phyloP scores from a whole-genome alignment of 2,888 invertebrate genomes.

The Xestia sexstrigata region DNA sequence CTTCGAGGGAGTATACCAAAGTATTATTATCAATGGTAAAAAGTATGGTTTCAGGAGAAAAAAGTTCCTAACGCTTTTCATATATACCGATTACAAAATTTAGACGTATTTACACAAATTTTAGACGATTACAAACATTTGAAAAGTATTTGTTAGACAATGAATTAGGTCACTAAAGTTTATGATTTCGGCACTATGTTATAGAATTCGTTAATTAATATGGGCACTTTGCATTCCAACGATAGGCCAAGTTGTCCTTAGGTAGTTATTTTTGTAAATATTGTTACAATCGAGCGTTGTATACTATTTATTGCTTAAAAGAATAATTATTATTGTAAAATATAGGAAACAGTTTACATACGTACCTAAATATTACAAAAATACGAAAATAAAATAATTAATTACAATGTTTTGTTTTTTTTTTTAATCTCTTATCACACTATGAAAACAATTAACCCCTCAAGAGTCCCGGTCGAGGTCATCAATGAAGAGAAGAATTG shows the following conservation, averaged over 20 bases:
- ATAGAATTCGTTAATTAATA: constrained; percentile 53
- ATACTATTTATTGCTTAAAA: constrained; percentile 85
- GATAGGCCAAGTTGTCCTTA: constrained; percentile 54
- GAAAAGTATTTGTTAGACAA: constrained; percentile 57
- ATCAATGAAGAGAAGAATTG: neutral
- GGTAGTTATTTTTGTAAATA: constrained; percentile 79
- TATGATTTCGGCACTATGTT: constrained; percentile 63
- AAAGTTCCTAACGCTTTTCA: constrained; percentile 81
- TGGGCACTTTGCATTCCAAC: constrained; percentile 57
- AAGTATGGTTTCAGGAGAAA: constrained; percentile 74
- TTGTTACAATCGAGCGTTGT: constrained; percentile 81
- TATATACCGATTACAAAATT: constrained; percentile 59
- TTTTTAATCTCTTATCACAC: constrained; percentile 1
- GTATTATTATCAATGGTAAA: constrained; percentile 75
- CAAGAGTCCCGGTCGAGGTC: neutral
- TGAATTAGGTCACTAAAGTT: constrained; percentile 58
- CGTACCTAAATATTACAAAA: constrained; percentile 77
- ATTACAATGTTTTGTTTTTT: constrained; percentile 33
- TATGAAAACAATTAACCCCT: neutral
- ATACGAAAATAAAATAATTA: constrained; percentile 68
- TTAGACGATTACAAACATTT: constrained; percentile 48
- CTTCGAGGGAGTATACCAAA: constrained; percentile 78
- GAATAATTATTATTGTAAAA: constrained; percentile 75
- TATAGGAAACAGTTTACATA: constrained; percentile 78
- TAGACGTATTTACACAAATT: constrained; percentile 58